These are phyloP conservation scores for Podabrus alpinus DNA, from an alignment of 2,888 invertebrate species.

Conservation along the genomic window DNA sequence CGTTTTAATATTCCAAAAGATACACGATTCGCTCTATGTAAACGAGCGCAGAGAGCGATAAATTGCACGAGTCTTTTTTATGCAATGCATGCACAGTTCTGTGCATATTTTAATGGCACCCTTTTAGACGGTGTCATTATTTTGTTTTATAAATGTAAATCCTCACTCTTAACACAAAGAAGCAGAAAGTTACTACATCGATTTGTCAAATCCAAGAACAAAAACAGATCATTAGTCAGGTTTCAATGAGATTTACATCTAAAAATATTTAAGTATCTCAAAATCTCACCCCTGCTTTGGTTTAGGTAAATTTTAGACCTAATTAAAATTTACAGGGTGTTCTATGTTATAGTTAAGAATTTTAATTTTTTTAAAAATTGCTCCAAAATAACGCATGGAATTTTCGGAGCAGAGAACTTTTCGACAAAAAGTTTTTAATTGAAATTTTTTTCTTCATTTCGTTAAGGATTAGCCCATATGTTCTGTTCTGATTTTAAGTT, in stretches of 20 bases:
- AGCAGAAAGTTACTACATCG: not conserved
- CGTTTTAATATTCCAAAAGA: not conserved
- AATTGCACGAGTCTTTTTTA: not conserved
- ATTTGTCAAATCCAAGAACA: not conserved
- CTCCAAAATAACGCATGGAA: no score
- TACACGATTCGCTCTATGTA: not conserved
- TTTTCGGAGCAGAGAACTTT: no score
- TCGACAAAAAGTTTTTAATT: no score
- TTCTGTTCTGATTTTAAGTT: no score
- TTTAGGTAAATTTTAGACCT: not conserved
- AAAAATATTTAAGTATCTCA: not conserved
- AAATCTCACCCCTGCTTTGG: not conserved
- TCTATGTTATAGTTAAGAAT: no score
- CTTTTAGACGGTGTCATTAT: not conserved
- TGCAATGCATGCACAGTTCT: not conserved
- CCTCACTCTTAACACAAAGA: not conserved
- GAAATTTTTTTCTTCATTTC: no score
- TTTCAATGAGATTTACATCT: not conserved
- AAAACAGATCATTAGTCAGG: not conserved
- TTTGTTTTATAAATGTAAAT: not conserved
- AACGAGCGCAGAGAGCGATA: not conserved
- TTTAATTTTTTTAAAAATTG: no score
- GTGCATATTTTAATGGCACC: not conserved
- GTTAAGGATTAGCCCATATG: no score
- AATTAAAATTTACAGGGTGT: not conserved